These are phyloP conservation scores for Zosterops borbonicus DNA, from an alignment of 2,113 vertebrate species.

Conservation along the genomic window DNA sequence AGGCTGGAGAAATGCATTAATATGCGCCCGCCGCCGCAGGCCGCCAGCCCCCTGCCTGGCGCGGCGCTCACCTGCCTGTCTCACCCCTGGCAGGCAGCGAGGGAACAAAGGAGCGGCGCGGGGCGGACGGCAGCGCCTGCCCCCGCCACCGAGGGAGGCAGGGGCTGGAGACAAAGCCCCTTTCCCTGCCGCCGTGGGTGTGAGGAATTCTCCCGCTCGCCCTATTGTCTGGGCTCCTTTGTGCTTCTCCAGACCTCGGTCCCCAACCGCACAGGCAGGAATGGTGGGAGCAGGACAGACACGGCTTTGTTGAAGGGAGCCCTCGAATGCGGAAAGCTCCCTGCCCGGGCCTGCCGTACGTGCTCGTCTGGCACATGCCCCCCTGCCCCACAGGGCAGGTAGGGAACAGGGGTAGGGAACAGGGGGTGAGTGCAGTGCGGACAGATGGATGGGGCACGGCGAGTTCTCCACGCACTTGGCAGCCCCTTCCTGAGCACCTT, in stretches of 20 bases:
- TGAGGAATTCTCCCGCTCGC: conserved; percentile 31
- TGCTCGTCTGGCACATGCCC: neutral
- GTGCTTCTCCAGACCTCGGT: neutral
- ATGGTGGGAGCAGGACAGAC: conserved; percentile 11
- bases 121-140: neutral
- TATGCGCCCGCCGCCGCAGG: conserved; percentile 10
- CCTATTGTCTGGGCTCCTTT: conserved; percentile 58
- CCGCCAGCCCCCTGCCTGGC: neutral
- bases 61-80: conserved; percentile 56
- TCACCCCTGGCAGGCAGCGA: conserved; percentile 19
- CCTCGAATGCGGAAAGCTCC: neutral
- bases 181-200: neutral
- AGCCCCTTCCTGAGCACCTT: neutral
- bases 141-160: conserved; percentile 13
- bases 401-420: neutral
- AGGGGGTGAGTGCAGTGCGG: rapidly evolving
- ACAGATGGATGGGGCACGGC: rapidly evolving
- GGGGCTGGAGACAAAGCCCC: conserved; percentile 16
- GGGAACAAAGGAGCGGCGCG: conserved; percentile 46
- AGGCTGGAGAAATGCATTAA: conserved; percentile 31
- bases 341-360: neutral
- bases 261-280: neutral
- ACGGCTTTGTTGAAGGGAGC: conserved; percentile 22
- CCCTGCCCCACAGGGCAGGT: neutral
- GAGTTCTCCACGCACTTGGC: neutral